These are phyloP conservation scores for Sparidentex hasta DNA, from an alignment of 2,797 vertebrate species.

Conservation along the genomic window DNA sequence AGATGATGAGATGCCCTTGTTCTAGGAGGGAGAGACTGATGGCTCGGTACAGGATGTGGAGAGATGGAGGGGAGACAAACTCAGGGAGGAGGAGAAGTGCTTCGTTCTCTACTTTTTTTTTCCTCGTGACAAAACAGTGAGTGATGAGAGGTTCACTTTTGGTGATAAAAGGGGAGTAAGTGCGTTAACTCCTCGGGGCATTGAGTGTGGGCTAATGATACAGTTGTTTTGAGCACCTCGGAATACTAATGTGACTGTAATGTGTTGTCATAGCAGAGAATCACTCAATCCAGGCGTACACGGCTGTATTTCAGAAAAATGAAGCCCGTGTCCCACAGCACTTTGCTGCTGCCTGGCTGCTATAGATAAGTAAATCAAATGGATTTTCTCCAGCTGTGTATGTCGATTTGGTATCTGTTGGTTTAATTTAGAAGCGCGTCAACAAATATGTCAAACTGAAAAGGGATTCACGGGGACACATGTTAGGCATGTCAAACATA, in stretches of 20 bases:
- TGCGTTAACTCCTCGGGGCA: slow-evolving; percentile 65
- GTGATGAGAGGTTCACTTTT: slow-evolving; percentile 62
- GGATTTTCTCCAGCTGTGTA: slow-evolving; percentile 70
- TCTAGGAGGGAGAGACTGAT: slow-evolving; percentile 58
- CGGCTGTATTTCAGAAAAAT: slow-evolving; percentile 57
- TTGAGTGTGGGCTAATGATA: slow-evolving; percentile 70
- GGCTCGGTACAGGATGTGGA: slow-evolving; percentile 34
- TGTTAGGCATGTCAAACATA: slow-evolving; percentile 61
- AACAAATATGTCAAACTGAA: slow-evolving; percentile 54
- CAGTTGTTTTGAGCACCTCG: slow-evolving; percentile 68
- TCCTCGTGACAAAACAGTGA: slow-evolving; percentile 46
- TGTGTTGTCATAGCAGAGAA: slow-evolving; percentile 63
- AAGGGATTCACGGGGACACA: slow-evolving; percentile 41
- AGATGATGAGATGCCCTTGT: slow-evolving; percentile 71
- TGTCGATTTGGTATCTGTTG: slow-evolving; percentile 63
- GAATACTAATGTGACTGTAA: slow-evolving; percentile 74
- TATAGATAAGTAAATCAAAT: slow-evolving; percentile 78
- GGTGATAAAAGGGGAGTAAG: slow-evolving; percentile 58
- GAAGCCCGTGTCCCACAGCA: slow-evolving; percentile 63
- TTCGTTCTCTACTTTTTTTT: slow-evolving; percentile 34
- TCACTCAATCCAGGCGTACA: slow-evolving; percentile 48
- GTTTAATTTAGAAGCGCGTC: slow-evolving; percentile 62
- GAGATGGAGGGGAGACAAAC: slow-evolving; percentile 47
- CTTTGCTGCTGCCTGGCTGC: slow-evolving; percentile 68
- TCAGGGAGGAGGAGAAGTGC: slow-evolving; percentile 10